These are phyloP conservation scores for Epicauta chinensis DNA, from an alignment of 1,140 invertebrate genomes.

Conservation along the genomic window DNA sequence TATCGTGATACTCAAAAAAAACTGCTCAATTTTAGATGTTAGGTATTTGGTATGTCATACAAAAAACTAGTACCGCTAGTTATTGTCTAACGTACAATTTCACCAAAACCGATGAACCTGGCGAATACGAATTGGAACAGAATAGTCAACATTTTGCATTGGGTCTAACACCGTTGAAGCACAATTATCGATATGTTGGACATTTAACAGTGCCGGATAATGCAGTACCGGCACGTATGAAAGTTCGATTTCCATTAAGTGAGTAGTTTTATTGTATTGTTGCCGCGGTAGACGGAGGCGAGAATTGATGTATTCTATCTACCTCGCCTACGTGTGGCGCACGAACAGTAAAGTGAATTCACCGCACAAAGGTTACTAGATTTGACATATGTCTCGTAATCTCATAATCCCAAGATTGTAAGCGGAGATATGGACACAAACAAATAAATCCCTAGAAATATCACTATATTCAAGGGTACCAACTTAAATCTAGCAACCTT, in stretches of 20 bases:
- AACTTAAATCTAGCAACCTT: no score
- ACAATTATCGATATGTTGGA: conserved; percentile 71
- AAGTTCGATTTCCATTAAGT: conserved; percentile 75
- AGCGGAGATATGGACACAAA: no score
- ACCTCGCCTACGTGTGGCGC: no score
- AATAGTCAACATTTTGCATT: conserved; percentile 65
- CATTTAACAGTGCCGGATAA: conserved; percentile 57
- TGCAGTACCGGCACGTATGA: conserved; percentile 62
- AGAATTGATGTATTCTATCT: no score
- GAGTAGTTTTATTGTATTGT: not conserved
- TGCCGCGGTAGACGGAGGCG: no score
- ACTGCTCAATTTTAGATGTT: conserved; percentile 53
- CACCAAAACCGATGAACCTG: conserved; percentile 59
- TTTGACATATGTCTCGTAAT: no score
- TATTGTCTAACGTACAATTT: conserved; percentile 76
- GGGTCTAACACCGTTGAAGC: conserved; percentile 61
- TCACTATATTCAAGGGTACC: no score
- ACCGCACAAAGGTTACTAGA: no score
- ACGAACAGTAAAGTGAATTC: no score
- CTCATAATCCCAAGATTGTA: no score
- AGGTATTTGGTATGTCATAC: conserved; percentile 75
- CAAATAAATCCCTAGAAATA: no score
- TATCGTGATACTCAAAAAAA: not conserved
- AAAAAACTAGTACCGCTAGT: conserved; percentile 75
- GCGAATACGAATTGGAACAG: conserved; percentile 63